Evolutionary conservation across 2,113 vertebrate genomes (phyloP).

Genomic region (Nothocercus julius): DNA sequence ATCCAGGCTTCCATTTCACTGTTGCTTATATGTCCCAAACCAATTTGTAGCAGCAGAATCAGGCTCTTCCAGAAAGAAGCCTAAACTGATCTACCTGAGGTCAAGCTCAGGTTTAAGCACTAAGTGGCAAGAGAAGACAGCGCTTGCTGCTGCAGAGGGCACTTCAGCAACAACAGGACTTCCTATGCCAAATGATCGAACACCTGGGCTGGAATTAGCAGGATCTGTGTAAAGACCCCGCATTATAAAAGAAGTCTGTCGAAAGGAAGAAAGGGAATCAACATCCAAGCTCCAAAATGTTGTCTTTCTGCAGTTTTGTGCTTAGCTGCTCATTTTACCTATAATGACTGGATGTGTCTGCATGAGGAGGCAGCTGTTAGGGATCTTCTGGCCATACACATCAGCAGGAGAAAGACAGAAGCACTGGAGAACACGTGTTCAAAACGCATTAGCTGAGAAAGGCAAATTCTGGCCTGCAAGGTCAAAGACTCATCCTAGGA

Average conservation of each 20-base stretch:
- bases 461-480: neutral
- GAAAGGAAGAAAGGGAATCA: neutral
- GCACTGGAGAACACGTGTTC: neutral
- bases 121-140: neutral
- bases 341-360: neutral
- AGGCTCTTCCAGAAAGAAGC: neutral
- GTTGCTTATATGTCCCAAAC: neutral
- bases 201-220: neutral
- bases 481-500: neutral
- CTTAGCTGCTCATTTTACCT: neutral
- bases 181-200: neutral
- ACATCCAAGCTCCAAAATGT: neutral
- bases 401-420: fast-evolving
- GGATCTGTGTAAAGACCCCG: neutral
- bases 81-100: neutral
- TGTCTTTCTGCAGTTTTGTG: neutral
- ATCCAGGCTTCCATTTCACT: neutral
- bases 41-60: neutral
- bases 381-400: neutral
- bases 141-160: neutral
- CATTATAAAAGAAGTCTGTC: neutral
- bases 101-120: neutral
- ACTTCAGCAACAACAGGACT: neutral
- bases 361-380: neutral
- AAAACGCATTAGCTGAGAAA: neutral